Evolutionary conservation across 23 tunicate species (phyloP).

Genomic region (Phallusia fumigata): DNA sequence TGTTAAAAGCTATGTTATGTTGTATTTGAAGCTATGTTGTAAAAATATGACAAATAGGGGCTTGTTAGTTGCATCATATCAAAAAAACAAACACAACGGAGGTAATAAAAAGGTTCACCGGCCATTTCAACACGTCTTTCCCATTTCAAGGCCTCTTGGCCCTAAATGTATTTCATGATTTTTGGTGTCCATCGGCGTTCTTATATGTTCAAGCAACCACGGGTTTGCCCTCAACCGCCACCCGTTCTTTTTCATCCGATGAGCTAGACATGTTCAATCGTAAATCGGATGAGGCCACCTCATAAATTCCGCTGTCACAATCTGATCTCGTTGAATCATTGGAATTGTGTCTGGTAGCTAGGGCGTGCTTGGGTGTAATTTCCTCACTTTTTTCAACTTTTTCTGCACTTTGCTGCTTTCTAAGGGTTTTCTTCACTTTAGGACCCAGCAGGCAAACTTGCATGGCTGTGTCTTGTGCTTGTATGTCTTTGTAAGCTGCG

Average conservation of each 20-base stretch:
- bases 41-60: too few species aligned
- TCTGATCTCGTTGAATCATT: conserved; percentile 4
- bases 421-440: not conserved
- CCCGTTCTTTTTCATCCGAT: not conserved
- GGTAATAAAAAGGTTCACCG: too few species aligned
- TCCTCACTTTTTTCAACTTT: not conserved
- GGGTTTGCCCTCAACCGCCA: too few species aligned
- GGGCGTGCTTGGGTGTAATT: not conserved
- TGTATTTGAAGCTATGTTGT: too few species aligned
- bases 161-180: too few species aligned
- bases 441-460: not conserved
- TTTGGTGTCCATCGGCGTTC: too few species aligned
- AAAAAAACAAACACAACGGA: too few species aligned
- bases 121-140: too few species aligned
- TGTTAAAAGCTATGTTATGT: too few species aligned
- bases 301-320: conserved; percentile 13
- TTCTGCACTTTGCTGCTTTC: not conserved
- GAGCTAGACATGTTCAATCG: not conserved
- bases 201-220: too few species aligned
- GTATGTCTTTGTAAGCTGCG: not conserved
- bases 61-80: too few species aligned
- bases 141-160: too few species aligned
- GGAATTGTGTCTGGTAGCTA: not conserved
- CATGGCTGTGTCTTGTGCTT: not conserved
- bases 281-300: not conserved